Base-by-base conservation (phyloP, 2,888 invertebrate genomes). In the Callinectes sapidus region DNA sequence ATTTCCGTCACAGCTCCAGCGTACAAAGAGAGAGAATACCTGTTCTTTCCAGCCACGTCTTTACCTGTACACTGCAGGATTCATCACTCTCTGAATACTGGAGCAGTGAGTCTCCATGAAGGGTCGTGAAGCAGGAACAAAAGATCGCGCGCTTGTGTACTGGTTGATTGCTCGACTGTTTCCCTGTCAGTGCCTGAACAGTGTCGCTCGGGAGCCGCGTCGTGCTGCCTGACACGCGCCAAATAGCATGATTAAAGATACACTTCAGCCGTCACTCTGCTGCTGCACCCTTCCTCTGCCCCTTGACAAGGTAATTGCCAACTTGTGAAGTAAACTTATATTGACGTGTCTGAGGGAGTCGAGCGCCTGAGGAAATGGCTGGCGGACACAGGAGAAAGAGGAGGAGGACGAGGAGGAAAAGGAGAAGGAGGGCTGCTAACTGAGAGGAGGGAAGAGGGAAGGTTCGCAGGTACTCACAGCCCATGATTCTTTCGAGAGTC, bases 231-330 rank as follows among this genome's bases (percentile, higher is more conserved):
- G 90, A 86, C 90, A 90, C 54, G 86, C 85, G 86, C 48, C 90
- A 90, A 86, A 54, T 90, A 55, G 54, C 86, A 61, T 86, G 90
- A 90, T 90, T 90, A 90, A 90, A 90, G 90, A 90, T 90, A 90
- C 90, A 86, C 86, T 90, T 86, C 55, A 90, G 85, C 71, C 86
- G 90, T 86, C 90, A 90, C 23, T 86, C 86, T 28, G 14, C 86
- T 32, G 90, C 54, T 55, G 90, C 28, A 18, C 32, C 85, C 90
- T 85, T 90, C 48, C 54, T 39, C 90, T 28, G 66, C 89, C 90
- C 90, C 86, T 54, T 86, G 90, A 90, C 90, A 77, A 85, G 55
- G 55, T 90, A 90, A 90, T 90, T 90, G 90, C 90, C 90, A 86
- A 86, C 85, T 85, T 90, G 55, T 86, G 85, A 86, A 85, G 39